Base-by-base conservation (phyloP, 2,888 invertebrate species). In the Xanthorhoe spadicearia region DNA sequence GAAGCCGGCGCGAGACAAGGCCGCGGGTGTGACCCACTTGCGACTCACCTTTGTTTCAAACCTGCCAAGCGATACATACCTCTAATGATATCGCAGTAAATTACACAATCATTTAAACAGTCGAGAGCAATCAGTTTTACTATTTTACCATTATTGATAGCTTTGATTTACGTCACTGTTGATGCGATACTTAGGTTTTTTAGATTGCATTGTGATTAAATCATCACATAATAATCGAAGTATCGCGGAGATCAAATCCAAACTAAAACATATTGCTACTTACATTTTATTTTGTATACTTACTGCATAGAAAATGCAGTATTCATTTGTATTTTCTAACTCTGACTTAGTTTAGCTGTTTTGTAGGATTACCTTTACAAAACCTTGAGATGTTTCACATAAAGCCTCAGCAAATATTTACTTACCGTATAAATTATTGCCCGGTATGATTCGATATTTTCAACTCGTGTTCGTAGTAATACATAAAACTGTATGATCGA, bases 31-130 rank as follows among this genome's bases (percentile, higher is more conserved):
- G 92, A 88, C 92, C 92, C 77, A 91, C 83, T 90, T 91, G 80
- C 85, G 18, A 50, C 79, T 87, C 86, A 91, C 92, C 91, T 92
- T 89, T 89, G 88, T 89, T 83, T 82, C 79, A 77, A 77, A 18
- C 74, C 70, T 76, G 82, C 79, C 82, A 77, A 70, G 80, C 86
- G 61, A 87, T 84, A 81, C 70, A 77, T 71, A 75, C 77, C 86
- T 77, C 77, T 85, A 86, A 75, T 68, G 61, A 69, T 78, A 68
- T 61, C 50, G 56, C 35, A 64, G 23, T 51, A 18, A 19, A 28
- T 54, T 18, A 61, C 38, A 57, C 52, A 61, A 61, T 61, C 17
- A 38, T 56, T 43, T 52, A 38, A 62, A 53, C 56, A 51, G 55
- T 46, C 28, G 49, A 35, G 54, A 55, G 48, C 51, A 54, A 32